phyloP scores from a whole-genome alignment of 1,140 invertebrate species.

The Helicoverpa zea region DNA sequence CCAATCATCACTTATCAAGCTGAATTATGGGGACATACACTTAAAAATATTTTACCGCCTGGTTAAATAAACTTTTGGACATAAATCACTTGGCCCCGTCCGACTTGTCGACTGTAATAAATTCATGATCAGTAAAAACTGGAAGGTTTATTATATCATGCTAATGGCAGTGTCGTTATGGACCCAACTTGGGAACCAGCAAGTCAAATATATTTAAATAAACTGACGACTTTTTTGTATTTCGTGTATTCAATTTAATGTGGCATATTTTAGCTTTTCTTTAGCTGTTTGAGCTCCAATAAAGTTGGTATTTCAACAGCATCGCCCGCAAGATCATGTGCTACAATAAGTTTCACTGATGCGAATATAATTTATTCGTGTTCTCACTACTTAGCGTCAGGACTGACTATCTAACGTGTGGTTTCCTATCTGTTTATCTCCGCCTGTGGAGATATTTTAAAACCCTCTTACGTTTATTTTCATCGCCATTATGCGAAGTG shows the following conservation, averaged over 20 bases:
- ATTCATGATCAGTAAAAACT: constrained; percentile 60
- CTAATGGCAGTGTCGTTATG: constrained; percentile 1
- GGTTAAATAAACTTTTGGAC: constrained; percentile 31
- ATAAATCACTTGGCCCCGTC: constrained; percentile 26
- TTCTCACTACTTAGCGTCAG: constrained; percentile 20
- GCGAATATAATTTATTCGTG: constrained; percentile 17
- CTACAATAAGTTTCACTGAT: constrained; percentile 6
- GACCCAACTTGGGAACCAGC: neutral
- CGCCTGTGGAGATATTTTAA: neutral
- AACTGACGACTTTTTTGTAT: neutral
- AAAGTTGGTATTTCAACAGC: neutral
- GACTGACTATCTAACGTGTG: constrained; percentile 15
- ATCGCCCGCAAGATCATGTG: neutral
- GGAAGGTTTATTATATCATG: constrained; percentile 40
- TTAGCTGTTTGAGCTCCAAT: neutral
- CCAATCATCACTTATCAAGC: constrained; percentile 44
- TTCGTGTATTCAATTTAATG: neutral
- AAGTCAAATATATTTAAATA: constrained; percentile 15
- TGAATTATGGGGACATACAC: constrained; percentile 37
- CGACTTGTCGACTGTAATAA: constrained; percentile 34
- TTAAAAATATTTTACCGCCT: constrained; percentile 43
- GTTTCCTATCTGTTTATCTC: constrained; percentile 39
- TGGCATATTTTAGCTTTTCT: neutral
- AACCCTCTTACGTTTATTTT: constrained; percentile 37
- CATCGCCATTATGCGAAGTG: constrained; percentile 57